These are phyloP conservation scores for Campylomormyrus numenius DNA, from an alignment of 2,113 vertebrate species.

Conservation along the genomic window DNA sequence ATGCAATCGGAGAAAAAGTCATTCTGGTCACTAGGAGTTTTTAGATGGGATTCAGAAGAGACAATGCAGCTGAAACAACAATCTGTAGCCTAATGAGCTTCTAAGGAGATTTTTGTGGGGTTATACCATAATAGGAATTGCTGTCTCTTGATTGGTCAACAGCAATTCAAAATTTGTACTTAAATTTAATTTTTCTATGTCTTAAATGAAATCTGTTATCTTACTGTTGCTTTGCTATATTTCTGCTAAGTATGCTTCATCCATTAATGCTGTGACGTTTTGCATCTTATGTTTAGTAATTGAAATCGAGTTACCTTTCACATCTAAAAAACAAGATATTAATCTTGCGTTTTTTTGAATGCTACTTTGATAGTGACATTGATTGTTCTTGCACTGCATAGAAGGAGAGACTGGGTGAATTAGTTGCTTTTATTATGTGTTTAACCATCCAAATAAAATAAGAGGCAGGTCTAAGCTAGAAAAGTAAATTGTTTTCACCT, in stretches of 20 bases:
- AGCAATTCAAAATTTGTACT: background rate
- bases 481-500: background rate
- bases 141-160: background rate
- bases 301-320: background rate
- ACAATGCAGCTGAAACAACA: background rate
- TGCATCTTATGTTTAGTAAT: background rate
- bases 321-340: background rate
- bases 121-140: background rate
- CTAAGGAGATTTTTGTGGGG: background rate
- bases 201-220: background rate
- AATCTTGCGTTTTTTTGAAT: background rate
- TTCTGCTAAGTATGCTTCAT: background rate
- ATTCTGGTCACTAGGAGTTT: background rate
- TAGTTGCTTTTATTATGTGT: conserved; percentile 1
- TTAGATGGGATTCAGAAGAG: background rate
- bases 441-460: background rate
- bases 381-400: background rate
- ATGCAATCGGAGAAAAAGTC: background rate
- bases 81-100: background rate
- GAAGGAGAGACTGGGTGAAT: background rate
- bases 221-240: background rate
- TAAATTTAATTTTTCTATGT: background rate
- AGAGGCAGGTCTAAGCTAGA: background rate
- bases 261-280: background rate
- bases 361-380: background rate